Conservation (phyloP, 2,113 vertebrate genomes). For the Cyphomyrus plagiostoma region DNA sequence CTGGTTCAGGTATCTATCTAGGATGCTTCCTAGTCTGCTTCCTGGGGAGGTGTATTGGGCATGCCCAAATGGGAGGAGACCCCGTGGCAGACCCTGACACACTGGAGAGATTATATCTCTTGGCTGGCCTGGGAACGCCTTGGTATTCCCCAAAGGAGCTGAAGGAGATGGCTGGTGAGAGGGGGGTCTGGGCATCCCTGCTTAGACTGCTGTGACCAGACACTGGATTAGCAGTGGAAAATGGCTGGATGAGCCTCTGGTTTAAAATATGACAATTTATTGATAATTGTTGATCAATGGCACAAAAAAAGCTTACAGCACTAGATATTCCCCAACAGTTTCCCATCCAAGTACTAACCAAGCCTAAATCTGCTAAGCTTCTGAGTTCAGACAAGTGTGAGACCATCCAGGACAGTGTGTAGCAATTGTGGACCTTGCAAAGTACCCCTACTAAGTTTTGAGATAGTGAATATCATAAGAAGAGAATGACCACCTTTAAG, state of each 20-base stretch:
- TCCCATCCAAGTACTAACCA: background rate
- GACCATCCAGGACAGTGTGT: background rate
- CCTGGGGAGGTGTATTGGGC: no score
- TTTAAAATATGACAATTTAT: background rate
- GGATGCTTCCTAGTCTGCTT: no score
- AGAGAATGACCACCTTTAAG: background rate
- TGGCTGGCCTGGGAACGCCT: no score
- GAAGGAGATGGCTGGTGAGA: no score
- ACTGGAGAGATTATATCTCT: no score
- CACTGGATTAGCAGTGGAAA: no score
- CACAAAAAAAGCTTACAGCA: background rate
- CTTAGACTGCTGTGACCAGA: no score
- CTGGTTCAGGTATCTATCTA: no score
- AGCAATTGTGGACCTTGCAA: background rate
- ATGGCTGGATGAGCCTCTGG: background rate
- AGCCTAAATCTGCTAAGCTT: background rate
- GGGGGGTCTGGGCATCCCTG: no score
- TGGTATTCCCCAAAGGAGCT: no score
- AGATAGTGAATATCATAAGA: background rate
- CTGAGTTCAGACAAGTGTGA: background rate
- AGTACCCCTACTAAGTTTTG: background rate
- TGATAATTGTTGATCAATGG: background rate
- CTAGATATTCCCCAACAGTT: background rate
- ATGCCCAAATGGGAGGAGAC: no score
- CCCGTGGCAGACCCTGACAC: no score